Conservation (phyloP, 1,140 invertebrate genomes). For the Psilanteris sp. region DNA sequence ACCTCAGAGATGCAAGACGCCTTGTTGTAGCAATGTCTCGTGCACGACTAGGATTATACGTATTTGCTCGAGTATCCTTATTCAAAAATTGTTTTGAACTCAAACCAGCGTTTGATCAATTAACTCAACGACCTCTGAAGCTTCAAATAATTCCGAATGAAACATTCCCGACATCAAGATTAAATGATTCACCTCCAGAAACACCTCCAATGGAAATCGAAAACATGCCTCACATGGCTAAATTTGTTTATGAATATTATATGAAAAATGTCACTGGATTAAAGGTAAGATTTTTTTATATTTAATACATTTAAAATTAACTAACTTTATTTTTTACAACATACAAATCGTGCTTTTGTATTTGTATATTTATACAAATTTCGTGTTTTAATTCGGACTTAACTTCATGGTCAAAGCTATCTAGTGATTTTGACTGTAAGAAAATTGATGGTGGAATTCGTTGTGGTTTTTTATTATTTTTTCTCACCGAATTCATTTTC, state of each 20-base stretch:
- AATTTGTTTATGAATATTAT: conserved; percentile 95
- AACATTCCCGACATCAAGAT: conserved; percentile 86
- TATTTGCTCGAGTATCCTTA: conserved; percentile 94
- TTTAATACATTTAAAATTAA: too few relatives aligned
- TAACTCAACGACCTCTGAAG: conserved; percentile 86
- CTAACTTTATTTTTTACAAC: too few relatives aligned
- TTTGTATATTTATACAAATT: too few relatives aligned
- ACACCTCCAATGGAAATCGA: conserved; percentile 82
- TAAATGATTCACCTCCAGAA: conserved; percentile 70
- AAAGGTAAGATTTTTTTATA: conserved; percentile 76
- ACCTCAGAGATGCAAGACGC: conserved; percentile 96
- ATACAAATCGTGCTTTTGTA: too few relatives aligned
- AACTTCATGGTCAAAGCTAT: too few relatives aligned
- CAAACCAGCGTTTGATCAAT: conserved; percentile 94
- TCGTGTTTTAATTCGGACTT: too few relatives aligned
- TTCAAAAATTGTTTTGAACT: conserved; percentile 99
- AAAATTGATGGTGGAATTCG: too few relatives aligned
- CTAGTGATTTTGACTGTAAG: too few relatives aligned
- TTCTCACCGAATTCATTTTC: too few relatives aligned
- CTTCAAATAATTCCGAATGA: conserved; percentile 90
- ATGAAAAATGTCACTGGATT: conserved; percentile 86
- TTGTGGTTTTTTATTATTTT: too few relatives aligned
- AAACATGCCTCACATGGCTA: conserved; percentile 96
- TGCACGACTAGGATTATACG: conserved; percentile 97
- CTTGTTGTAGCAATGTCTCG: conserved; percentile 98